Percentiles rank a stretch among this genome's conserved stretches.
phyloP scores from a whole-genome alignment of 2,113 vertebrate genomes.

The Ardeotis arabs region DNA sequence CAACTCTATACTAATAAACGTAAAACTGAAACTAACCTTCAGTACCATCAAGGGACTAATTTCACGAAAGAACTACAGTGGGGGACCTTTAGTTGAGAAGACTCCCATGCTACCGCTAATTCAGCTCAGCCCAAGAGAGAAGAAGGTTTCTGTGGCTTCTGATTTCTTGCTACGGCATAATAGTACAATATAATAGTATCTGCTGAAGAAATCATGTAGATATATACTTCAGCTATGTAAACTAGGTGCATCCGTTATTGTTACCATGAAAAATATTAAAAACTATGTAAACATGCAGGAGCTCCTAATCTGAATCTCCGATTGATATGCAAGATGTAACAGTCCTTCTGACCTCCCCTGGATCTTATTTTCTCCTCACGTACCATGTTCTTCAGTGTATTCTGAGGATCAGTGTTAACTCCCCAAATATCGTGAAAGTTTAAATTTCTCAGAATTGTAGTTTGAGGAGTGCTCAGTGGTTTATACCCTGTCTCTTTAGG shows the following conservation, averaged over 20 bases:
- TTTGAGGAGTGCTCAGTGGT: background rate
- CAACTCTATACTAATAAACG: background rate
- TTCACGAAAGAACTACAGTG: background rate
- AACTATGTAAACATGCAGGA: background rate
- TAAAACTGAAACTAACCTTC: background rate
- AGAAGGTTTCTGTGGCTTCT: background rate
- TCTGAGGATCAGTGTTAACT: background rate
- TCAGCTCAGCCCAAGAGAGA: background rate
- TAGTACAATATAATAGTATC: background rate
- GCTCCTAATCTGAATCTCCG: background rate
- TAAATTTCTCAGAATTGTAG: background rate
- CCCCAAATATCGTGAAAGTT: background rate
- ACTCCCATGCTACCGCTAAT: background rate
- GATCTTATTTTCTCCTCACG: background rate
- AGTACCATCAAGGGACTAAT: background rate
- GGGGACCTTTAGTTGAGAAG: background rate
- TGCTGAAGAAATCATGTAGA: background rate
- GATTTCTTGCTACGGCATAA: background rate
- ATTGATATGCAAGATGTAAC: background rate
- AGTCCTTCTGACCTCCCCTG: background rate
- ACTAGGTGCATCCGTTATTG: background rate
- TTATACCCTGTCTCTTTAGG: background rate
- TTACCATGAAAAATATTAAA: background rate
- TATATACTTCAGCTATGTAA: background rate
- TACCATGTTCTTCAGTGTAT: background rate